Evolutionary conservation across 2,888 invertebrate species (phyloP).

Genomic region (Pyrgus malvae): DNA sequence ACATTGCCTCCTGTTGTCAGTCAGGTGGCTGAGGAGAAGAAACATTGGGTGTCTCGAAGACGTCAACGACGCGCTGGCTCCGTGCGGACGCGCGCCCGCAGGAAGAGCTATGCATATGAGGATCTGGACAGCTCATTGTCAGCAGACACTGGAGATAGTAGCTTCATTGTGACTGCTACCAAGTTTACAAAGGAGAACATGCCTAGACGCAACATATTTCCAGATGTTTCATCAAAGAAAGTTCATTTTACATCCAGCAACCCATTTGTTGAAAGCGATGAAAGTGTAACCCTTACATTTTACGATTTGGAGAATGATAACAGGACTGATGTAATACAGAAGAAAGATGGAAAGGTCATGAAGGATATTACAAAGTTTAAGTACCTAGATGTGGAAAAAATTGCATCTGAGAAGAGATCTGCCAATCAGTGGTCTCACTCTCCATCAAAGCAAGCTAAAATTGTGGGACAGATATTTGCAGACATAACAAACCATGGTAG

Average conservation of each 20-base stretch:
- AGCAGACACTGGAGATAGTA: constrained; percentile 80
- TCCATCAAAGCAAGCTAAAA: constrained; percentile 68
- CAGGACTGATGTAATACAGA: constrained; percentile 46
- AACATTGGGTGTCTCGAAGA: constrained; percentile 49
- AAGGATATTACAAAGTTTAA: constrained; percentile 72
- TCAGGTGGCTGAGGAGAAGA: constrained; percentile 40
- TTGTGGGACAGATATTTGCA: constrained; percentile 51
- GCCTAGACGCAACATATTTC: constrained; percentile 70
- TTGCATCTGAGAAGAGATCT: constrained; percentile 60
- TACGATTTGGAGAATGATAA: constrained; percentile 67
- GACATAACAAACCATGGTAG: constrained; percentile 58
- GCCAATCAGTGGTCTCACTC: constrained; percentile 60
- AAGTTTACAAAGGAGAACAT: constrained; percentile 72
- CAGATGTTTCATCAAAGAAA: constrained; percentile 62
- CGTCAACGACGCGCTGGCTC: constrained; percentile 54
- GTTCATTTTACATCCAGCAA: constrained; percentile 72
- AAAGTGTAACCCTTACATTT: constrained; percentile 73
- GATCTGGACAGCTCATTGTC: constrained; percentile 83
- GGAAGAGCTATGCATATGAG: constrained; percentile 71
- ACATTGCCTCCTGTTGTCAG: constrained; percentile 64
- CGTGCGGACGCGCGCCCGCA: constrained; percentile 48
- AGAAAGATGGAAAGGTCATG: constrained; percentile 37
- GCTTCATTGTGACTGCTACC: constrained; percentile 77
- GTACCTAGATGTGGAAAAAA: constrained; percentile 65
- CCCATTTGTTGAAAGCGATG: constrained; percentile 75